A percentile compares a stretch with the other conserved stretches of the same genome.
Evolutionary conservation across 2,888 invertebrate genomes (phyloP).

Genomic region (Rosalia funebris): DNA sequence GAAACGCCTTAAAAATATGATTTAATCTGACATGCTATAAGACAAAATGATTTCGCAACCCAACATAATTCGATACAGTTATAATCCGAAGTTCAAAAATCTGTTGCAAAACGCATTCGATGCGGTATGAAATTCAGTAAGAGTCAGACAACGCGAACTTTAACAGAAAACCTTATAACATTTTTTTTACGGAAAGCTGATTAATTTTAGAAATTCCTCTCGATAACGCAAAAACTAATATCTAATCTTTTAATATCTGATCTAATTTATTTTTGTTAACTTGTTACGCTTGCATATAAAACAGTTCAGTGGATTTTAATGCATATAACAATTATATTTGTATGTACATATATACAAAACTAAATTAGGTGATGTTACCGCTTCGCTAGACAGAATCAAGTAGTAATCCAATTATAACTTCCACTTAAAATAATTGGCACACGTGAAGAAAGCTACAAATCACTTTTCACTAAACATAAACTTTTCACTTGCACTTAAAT

Average conservation of each 20-base stretch:
- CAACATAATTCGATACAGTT: no score
- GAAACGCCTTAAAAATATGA: no score
- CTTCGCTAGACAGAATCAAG: conserved; percentile 6
- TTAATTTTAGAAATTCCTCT: not conserved
- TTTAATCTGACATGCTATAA: no score
- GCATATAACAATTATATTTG: not conserved
- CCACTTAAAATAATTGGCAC: conserved; percentile 17
- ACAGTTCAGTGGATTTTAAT: no score
- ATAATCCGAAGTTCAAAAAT: not conserved
- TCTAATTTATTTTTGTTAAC: not conserved
- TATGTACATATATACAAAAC: conserved; percentile 15
- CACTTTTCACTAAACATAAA: conserved; percentile 19
- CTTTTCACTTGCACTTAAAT: conserved; percentile 24
- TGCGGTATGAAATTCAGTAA: not conserved
- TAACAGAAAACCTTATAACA: not conserved
- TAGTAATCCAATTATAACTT: conserved; percentile 18
- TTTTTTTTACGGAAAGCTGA: not conserved
- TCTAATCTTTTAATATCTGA: not conserved
- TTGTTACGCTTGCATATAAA: no score
- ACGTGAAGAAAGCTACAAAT: conserved; percentile 16
- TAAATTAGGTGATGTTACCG: conserved; percentile 11
- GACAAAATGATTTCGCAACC: no score
- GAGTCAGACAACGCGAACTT: not conserved
- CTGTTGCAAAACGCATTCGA: not conserved
- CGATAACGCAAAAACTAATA: not conserved